Evolutionary conservation across 2,888 invertebrate genomes (phyloP).

Genomic region (Tetramorium bicarinatum): DNA sequence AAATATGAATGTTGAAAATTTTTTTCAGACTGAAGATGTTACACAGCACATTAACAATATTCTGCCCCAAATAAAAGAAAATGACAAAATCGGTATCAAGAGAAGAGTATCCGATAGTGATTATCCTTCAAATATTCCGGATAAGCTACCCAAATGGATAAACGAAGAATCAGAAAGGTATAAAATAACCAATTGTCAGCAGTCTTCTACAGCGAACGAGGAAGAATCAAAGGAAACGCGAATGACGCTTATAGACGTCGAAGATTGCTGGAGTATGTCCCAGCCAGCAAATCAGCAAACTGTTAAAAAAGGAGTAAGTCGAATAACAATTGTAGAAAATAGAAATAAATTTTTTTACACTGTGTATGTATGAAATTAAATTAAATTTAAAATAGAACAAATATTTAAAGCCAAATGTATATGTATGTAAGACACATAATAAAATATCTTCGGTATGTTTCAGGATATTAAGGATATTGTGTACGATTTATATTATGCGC

Average conservation of each 20-base stretch:
- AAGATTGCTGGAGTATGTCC: slow-evolving; percentile 79
- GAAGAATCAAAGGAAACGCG: slow-evolving; percentile 77
- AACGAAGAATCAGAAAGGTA: slow-evolving; percentile 87
- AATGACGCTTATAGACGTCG: slow-evolving; percentile 89
- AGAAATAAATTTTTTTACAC: not conserved
- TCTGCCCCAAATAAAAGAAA: slow-evolving; percentile 84
- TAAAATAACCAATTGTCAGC: slow-evolving; percentile 88
- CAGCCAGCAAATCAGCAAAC: not conserved
- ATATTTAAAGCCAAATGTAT: not conserved
- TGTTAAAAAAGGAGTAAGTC: not conserved
- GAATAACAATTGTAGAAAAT: not conserved
- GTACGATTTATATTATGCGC: slow-evolving; percentile 89
- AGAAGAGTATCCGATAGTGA: slow-evolving; percentile 77
- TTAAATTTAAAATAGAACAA: not conserved
- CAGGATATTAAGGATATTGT: slow-evolving; percentile 87
- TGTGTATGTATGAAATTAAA: not conserved
- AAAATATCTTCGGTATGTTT: slow-evolving; percentile 24
- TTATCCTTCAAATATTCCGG: slow-evolving; percentile 84
- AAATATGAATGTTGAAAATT: slow-evolving; percentile 33
- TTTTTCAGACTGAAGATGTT: slow-evolving; percentile 85
- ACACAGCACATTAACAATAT: slow-evolving; percentile 82
- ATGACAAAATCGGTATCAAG: slow-evolving; percentile 87
- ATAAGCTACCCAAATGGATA: slow-evolving; percentile 86
- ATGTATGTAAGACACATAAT: not conserved
- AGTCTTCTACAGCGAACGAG: slow-evolving; percentile 83